Evolutionary conservation across 2,113 vertebrate species (phyloP), one percentile per base, ranked within the genome.

Genomic region (Archilochus colubris): DNA sequence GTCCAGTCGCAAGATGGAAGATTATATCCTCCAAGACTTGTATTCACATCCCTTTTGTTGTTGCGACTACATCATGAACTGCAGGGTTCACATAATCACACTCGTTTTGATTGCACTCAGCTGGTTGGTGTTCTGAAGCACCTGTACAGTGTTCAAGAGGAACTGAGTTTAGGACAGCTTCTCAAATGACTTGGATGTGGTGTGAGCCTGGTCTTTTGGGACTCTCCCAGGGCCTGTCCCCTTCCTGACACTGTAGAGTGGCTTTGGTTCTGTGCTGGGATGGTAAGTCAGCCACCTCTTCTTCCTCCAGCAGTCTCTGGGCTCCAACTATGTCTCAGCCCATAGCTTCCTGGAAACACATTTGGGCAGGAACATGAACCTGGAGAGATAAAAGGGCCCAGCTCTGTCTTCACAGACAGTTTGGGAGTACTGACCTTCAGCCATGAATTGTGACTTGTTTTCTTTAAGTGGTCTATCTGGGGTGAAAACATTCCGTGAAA

Each of bases 381-480:
- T 16, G 17, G 24, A 48, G 33, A 84, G 13, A 23, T 38, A 22
- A 24, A 69, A 57, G 11, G 57, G 11, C 3, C 17, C 20, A 43
- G 8, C 7, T 69, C 12, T 51, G 12, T 43, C 19, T 55, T 36
- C 19, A 11, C 11, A 31, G 33, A 21, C 11, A 24, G 9, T 33
- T 22, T 67, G 38, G 27, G 23, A 2, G 1, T 94, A 54, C 7
- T 79, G 38, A 28, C 33, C 14, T 73, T 79, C 31, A 59, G 27
- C 5, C 3, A 0, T 3, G 9, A 64, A 5, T 53, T 3, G 1
- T 12, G 7, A 7, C 58, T 7, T 59, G 2, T 57, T 80, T 69
- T 25, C 25, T 70, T 9, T 58, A 8, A 33, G 10, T 2, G 1
- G 7, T 31, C 33, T 40, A 11, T 62, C 10, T 30, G 13, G 7